Evolutionary conservation across 2,113 vertebrate species (phyloP), one percentile per base, ranked within the genome.

Genomic region (Xenotilapia caudafasciata): DNA sequence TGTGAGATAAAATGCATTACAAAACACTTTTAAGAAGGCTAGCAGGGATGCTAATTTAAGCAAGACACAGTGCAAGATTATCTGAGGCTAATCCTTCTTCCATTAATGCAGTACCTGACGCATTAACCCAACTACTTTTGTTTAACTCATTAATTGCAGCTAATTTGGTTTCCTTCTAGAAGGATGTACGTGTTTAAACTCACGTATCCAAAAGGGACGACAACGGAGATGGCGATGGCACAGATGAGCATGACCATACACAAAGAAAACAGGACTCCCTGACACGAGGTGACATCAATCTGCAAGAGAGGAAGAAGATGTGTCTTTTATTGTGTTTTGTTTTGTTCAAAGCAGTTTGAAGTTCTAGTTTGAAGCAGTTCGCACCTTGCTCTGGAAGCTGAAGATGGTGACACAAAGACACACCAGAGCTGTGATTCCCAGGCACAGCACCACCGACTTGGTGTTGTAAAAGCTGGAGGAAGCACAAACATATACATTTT

Each of bases 381-480:
- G 95, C 85, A 99, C 98, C 96, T 97, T 98, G 89, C 95, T 97
- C 94, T 99, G 98, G 96, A 99, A 99, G 94, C 98, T 99, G 96
- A 99, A 99, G 94, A 99, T 49, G 2, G 97, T 98, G 93, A 99
- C 97, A 0, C 97, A 98, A 5, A 99, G 94, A 93, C 98, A 98
- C 88, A 99, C 98, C 15, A 97, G 87, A 12, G 97, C 96, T 0
- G 98, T 99, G 95, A 99, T 98, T 5, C 97, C 97, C 60, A 99
- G 93, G 70, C 98, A 99, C 88, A 99, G 93, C 11, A 98, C 89
- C 83, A 99, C 98, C 0, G 98, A 98, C 12, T 95, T 98, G 58
- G 97, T 99, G 88, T 98, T 97, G 95, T 99, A 99, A 92, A 97
- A 99, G 84, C 98, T 99, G 96, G n/a, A 81, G 83, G 80, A 49